Evolutionary conservation across 2,113 vertebrate genomes (phyloP).

Genomic region (Phrynocephalus versicolor): DNA sequence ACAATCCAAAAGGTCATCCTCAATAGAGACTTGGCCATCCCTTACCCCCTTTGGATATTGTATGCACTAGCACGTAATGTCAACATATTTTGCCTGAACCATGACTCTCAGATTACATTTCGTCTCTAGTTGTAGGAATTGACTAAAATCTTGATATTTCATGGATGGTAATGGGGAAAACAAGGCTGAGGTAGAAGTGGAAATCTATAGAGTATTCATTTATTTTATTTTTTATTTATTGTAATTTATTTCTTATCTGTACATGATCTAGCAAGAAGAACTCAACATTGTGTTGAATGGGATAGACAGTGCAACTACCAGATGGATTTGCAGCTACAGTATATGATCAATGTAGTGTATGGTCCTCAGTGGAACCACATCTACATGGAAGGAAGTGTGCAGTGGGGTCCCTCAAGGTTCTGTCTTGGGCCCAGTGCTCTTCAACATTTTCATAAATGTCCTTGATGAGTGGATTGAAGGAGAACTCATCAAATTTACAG

Average conservation of each 20-base stretch:
- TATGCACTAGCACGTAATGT: slow-evolving; percentile 7
- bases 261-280: slow-evolving; percentile 40
- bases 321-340: too few species aligned
- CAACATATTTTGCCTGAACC: background rate
- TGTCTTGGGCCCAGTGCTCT: too few species aligned
- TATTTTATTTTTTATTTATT: slow-evolving; percentile 49
- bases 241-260: slow-evolving; percentile 44
- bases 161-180: slow-evolving; percentile 47
- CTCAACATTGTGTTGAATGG: too few species aligned
- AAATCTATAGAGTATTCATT: slow-evolving; percentile 42
- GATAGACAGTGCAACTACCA: too few species aligned
- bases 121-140: slow-evolving; percentile 11
- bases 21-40: background rate
- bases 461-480: too few species aligned
- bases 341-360: too few species aligned
- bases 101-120: background rate
- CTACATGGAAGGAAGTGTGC: too few species aligned
- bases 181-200: background rate
- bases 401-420: too few species aligned
- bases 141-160: slow-evolving; percentile 49
- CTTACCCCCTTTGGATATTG: slow-evolving; percentile 45
- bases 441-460: too few species aligned
- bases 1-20: slow-evolving; percentile 9
- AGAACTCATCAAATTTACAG: too few species aligned
- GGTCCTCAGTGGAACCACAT: too few species aligned